Base-by-base conservation (phyloP, 2,888 invertebrate species). In the Polyommatus iphigenia region DNA sequence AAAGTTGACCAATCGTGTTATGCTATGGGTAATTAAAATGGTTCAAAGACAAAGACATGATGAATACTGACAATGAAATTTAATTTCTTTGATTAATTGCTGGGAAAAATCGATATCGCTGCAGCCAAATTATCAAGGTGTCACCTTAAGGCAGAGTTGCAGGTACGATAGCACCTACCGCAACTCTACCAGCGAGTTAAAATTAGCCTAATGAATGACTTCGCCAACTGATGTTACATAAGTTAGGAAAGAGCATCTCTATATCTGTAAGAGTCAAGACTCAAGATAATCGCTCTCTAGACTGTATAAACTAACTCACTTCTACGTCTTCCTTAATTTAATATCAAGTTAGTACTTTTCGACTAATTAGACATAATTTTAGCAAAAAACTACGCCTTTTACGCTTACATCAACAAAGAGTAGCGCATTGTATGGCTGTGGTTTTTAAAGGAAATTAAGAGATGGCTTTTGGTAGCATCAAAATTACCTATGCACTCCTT, bases 241-340 rank as follows among this genome's bases (percentile, higher is more conserved):
- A 24, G 24, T 62, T 62, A 24, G 10, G 13, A 62, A 24, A 62
- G 24, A 62, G 24, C 10, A 62, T 62, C 24, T 62, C 13, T 62
- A 62, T 62, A 20, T 20, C 8, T 59, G 20, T 8, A n/a, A 59
- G 36, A 36, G 7, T 0, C 7, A 36, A 8, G 20, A 20, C 10
- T 62, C 10, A 62, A 62, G 24, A 62, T 20, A 62, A 62, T 62
- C 13, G 62, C 62, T 24, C 24, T 13, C 62, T 1, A 62, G 62
- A 62, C 62, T 62, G 62, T 62, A 62, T 62, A 24, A 62, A 62
- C 62, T 62, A 24, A 62, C 2, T 62, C 20, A 62, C 8, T 62
- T 62, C 13, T 62, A 62, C 24, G 62, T 62, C 62, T 24, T 20
- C 20, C 62, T 24, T 62, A 4, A 62, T 62, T 62, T 62, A 62